Base-by-base conservation (phyloP, 2,888 invertebrate genomes). In the Conistra vaccinii region DNA sequence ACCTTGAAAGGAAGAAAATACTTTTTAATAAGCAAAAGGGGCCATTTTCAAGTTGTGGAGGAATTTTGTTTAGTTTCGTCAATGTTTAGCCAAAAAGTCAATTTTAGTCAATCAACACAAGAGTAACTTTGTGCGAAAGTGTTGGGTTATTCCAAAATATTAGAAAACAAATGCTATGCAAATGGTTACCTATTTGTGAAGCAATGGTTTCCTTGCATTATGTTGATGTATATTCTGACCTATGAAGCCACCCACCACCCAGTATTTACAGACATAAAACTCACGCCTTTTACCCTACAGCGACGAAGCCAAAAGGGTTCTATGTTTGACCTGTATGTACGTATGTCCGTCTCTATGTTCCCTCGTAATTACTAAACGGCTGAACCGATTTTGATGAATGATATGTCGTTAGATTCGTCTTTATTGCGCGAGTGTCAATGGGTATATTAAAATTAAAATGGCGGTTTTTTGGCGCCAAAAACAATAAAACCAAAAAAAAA, bases 1-100 rank as follows among this genome's bases (percentile, higher is more conserved):
- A 91, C 92, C 94, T 71, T 3, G n/a, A 57, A 17, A 3, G 23
- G 17, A 2, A 26, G 26, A 69, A 68, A 2, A 29, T 29, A 45
- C 5, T 48, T 48, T 20, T 48, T 20, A 48, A 48, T 48, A 3
- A 3, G 7, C 0, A 20, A 51, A 23, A 51, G 23, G 9, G 23
- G 23, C 51, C 48, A 48, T 48, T 48, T 20, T 48, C 23, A 51
- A 23, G 23, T 9, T 51, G 7, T 23, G 51, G 7, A 9, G 3
- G 23, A 9, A n/a, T n/a, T 51, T 51, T 51, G 51, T 51, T 51
- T 51, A 23, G 0, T 3, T 10, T 51, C 51, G 3, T 51, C 23
- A 23, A 23, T 51, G 23, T 51, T 7, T 23, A 51, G 9, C 48
- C 48, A n/a, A 51, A 51, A 23, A 51, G 3, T 51, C 51, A n/a